Conservation (phyloP, 1,140 invertebrate species). For the Sarcophaga bullata region DNA sequence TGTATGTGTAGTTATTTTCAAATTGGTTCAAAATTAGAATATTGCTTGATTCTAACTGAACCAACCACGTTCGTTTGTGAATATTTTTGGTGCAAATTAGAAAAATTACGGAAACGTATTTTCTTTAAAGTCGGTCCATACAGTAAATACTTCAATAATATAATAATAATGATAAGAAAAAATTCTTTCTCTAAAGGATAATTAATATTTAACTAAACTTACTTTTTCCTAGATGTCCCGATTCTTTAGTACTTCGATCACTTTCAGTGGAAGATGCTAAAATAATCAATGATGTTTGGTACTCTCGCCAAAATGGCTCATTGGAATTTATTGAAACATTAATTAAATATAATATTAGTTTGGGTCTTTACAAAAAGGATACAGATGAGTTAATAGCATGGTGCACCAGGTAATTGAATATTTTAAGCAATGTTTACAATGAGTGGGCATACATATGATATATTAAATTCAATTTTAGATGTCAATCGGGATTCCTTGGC, state of each 20-base stretch:
- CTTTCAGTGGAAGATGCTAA: background rate
- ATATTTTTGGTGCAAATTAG: no score
- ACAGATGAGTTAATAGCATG: slow-evolving; percentile 38
- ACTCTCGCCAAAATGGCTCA: slow-evolving; percentile 28
- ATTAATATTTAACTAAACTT: background rate
- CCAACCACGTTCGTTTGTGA: no score
- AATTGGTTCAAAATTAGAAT: no score
- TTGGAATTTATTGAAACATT: slow-evolving; percentile 18
- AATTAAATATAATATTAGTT: slow-evolving; percentile 33
- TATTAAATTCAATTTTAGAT: background rate
- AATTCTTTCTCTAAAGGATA: slow-evolving; percentile 4
- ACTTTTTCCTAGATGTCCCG: background rate
- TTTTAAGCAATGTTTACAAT: background rate
- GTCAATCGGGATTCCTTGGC: slow-evolving; percentile 12
- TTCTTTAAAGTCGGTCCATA: background rate
- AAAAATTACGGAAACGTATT: no score
- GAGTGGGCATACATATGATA: background rate
- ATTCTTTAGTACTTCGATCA: background rate
- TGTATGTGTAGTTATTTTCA: no score
- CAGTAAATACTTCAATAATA: background rate
- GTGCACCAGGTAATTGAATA: slow-evolving; percentile 40
- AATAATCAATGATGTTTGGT: slow-evolving; percentile 30
- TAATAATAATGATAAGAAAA: background rate
- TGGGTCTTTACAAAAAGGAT: slow-evolving; percentile 30
- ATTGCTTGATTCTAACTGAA: no score